These are phyloP conservation scores for Mya arenaria DNA, from an alignment of 1,140 invertebrate species.

Conservation along the genomic window DNA sequence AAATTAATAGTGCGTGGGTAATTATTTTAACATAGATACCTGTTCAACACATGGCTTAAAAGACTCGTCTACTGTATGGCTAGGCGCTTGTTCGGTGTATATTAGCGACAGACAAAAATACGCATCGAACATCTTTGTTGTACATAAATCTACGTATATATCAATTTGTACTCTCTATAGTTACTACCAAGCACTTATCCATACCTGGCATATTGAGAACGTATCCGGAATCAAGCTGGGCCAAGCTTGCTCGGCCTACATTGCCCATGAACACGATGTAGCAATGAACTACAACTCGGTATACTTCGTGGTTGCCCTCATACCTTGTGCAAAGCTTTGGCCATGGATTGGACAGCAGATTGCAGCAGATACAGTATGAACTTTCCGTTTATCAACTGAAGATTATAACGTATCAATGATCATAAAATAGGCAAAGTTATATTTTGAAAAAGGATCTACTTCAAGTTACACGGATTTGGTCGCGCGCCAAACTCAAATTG, in stretches of 20 bases:
- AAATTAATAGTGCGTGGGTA: no score
- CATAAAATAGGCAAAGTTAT: no score
- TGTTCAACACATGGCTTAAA: background rate
- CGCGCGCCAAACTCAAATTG: no score
- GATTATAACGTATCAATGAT: no score
- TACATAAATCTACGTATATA: background rate
- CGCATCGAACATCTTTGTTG: background rate
- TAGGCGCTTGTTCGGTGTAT: background rate
- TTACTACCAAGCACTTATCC: background rate
- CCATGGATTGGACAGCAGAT: background rate
- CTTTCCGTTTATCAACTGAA: no score
- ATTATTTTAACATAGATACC: no score
- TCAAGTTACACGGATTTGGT: no score
- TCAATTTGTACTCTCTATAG: background rate
- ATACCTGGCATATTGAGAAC: background rate
- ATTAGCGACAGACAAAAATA: background rate
- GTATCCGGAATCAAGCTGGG: background rate
- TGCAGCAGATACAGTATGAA: no score
- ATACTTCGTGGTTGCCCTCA: background rate
- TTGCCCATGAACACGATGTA: background rate
- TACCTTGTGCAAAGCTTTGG: slow-evolving; percentile 6
- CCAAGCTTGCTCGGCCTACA: background rate
- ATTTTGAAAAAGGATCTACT: no score
- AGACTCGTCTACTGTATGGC: background rate
- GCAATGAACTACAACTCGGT: background rate